These are phyloP conservation scores for Xenopus laevis DNA, from an alignment of 2,113 vertebrate species.

Conservation along the genomic window DNA sequence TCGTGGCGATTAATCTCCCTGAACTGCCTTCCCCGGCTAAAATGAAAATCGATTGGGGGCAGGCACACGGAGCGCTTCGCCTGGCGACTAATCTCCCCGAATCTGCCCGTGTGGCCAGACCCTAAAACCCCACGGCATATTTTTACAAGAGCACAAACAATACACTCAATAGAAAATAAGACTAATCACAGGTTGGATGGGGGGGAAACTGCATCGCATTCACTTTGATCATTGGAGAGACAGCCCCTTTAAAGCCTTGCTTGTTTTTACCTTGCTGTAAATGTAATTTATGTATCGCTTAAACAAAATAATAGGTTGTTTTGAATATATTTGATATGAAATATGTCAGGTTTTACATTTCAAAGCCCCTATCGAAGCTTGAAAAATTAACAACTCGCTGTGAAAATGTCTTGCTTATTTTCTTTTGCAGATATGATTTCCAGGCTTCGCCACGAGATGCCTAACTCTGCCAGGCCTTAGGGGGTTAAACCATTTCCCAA, in stretches of 20 bases:
- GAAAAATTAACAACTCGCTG: background rate
- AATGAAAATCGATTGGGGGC: no score
- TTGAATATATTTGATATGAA: conserved; percentile 3
- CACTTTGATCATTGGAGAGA: background rate
- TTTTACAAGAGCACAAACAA: no score
- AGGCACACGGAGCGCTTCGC: no score
- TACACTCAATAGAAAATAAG: no score
- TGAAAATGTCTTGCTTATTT: background rate
- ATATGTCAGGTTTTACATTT: conserved; percentile 4
- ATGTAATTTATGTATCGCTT: background rate
- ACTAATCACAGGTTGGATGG: no score
- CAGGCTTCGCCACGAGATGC: background rate
- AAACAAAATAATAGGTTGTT: background rate
- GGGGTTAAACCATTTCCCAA: conserved; percentile 43
- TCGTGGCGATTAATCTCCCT: no score
- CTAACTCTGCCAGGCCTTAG: background rate
- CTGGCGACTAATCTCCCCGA: no score
- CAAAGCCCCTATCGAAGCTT: background rate
- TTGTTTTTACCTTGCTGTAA: conserved; percentile 1
- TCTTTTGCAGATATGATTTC: background rate
- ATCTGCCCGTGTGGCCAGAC: no score
- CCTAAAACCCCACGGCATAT: no score
- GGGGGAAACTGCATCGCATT: background rate
- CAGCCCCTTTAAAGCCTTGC: background rate
- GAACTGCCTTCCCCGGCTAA: no score